These are phyloP conservation scores for Leptinotarsa texana DNA, from an alignment of 1,140 invertebrate genomes.

Conservation along the genomic window DNA sequence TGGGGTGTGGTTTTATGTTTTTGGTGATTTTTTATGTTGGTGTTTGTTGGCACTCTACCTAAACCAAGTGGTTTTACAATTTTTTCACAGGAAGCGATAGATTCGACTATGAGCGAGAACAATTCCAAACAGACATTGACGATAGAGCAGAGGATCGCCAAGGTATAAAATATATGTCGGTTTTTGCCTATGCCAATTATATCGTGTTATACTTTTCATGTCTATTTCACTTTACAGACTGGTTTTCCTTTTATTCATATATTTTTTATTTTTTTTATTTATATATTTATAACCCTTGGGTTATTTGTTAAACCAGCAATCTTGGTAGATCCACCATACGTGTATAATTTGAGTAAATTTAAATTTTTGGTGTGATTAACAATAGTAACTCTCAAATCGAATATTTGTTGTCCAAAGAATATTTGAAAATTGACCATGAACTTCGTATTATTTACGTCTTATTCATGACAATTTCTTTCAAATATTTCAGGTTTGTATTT, in stretches of 20 bases:
- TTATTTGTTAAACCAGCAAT: too few relatives aligned
- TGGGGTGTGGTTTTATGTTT: background rate
- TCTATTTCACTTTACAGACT: conserved; percentile 7
- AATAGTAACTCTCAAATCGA: too few relatives aligned
- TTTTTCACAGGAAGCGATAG: conserved; percentile 23
- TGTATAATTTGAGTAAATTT: too few relatives aligned
- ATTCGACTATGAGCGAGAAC: conserved; percentile 20
- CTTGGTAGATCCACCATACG: too few relatives aligned
- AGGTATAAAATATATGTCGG: conserved; percentile 28
- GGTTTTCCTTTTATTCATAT: background rate
- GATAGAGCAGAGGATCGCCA: conserved; percentile 26
- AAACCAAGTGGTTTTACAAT: conserved; percentile 8
- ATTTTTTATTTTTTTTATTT: too few relatives aligned
- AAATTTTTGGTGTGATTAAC: too few relatives aligned
- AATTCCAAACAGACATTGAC: conserved; percentile 7
- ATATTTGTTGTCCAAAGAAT: too few relatives aligned
- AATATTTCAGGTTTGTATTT: too few relatives aligned
- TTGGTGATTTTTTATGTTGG: background rate
- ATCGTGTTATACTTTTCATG: conserved; percentile 1
- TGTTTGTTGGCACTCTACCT: conserved; percentile 4
- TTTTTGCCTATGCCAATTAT: background rate
- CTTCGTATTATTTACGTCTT: too few relatives aligned
- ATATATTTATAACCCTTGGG: too few relatives aligned
- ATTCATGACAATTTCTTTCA: too few relatives aligned
- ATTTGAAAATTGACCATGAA: too few relatives aligned